Base-by-base conservation (phyloP, 2,113 vertebrate genomes). In the Tiliqua scincoides region DNA sequence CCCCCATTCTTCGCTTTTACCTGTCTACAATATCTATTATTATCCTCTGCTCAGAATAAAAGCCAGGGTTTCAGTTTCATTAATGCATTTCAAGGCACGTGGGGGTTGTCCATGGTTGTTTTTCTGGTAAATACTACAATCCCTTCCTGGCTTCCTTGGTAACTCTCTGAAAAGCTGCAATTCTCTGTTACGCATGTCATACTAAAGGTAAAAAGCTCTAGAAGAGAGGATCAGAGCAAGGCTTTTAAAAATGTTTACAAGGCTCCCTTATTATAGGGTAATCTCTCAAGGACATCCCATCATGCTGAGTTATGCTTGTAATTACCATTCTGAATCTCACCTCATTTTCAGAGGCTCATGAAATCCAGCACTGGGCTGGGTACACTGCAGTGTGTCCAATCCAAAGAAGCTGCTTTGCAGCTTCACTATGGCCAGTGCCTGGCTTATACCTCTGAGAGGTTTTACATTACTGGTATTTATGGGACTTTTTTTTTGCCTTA, bases 21-120 rank as follows among this genome's bases (percentile, higher is more conserved):
- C 43, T 21, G 86, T 20, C 25, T 95, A 83, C 91, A 95, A 93
- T 91, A 92, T 92, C 54, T 82, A 94, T 87, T 62, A 88, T 79
- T 67, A 89, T 85, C 89, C 87, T 87, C 92, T 88, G 83, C 37
- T 93, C 59, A 8, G 83, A 94, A 92, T 83, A 87, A 15, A 82
- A 89, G 52, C 87, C 91, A 52, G 85, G 40, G 74, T 95, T 85
- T 93, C 77, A 90, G 74, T 95, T 85, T 93, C 77, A 91, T 92
- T 89, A 89, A 85, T 32, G 62, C 12, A 78, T 92, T 93, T 91
- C 89, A 89, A n/a, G 52, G 9, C 27, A 11, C 11, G 9, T 6
- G 4, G 35, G 3, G 61, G 35, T 72, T 23, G 15, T 77, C 9
- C 35, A 9, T 20, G 8, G 62, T 18, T 7, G 27, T 61, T 89